A percentile compares a stretch with the other conserved stretches of the same genome.
Evolutionary conservation across 2,113 vertebrate genomes (phyloP).

Genomic region (Vidua chalybeata): DNA sequence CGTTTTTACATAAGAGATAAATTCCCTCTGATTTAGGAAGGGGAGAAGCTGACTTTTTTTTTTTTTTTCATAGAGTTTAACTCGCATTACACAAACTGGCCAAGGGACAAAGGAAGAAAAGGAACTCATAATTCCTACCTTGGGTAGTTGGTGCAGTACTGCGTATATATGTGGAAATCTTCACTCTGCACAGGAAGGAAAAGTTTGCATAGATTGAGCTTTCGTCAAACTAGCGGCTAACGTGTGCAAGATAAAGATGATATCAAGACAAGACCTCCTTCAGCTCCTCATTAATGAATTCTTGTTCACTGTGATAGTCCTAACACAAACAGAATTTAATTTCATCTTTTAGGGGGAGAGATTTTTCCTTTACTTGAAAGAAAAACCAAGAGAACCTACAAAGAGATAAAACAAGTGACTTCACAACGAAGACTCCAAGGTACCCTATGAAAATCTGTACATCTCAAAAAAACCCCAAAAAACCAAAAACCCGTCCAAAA

Average conservation of each 20-base stretch:
- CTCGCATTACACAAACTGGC: background rate
- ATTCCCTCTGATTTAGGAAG: background rate
- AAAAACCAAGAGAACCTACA: background rate
- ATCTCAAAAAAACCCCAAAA: background rate
- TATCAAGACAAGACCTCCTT: background rate
- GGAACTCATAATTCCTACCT: conserved; percentile 72
- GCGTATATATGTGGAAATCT: conserved; percentile 95
- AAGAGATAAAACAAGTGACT: background rate
- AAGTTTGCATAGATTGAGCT: background rate
- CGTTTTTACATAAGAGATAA: background rate
- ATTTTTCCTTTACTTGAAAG: background rate
- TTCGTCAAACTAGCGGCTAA: background rate
- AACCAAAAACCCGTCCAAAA: background rate
- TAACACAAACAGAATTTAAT: background rate
- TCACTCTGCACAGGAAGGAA: conserved; percentile 82
- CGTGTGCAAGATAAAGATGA: background rate
- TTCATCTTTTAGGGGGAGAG: fast-evolving
- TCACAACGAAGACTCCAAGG: background rate
- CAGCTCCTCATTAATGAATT: background rate
- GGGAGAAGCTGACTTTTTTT: background rate
- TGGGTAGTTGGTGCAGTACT: conserved; percentile 96
- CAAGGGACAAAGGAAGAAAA: background rate
- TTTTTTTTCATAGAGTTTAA: background rate
- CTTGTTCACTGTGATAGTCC: background rate
- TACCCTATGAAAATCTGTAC: background rate